Conservation (phyloP, 2,113 vertebrate genomes). For the Strix uralensis region DNA sequence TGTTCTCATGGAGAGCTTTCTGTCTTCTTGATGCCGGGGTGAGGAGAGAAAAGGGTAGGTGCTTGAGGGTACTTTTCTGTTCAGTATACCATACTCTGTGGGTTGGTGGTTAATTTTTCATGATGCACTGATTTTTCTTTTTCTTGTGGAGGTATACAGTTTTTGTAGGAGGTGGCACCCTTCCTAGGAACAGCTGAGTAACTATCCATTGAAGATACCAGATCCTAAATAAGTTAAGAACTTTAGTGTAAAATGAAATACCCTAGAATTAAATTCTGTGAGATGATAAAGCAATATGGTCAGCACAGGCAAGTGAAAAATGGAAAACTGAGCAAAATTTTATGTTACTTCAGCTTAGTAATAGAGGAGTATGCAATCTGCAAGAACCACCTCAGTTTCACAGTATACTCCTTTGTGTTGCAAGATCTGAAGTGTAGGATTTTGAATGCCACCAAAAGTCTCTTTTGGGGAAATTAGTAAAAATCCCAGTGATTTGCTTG, state of each 20-base stretch:
- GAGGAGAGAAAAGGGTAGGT: too few species aligned
- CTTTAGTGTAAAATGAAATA: neutral
- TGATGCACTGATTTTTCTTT: neutral
- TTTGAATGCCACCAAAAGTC: neutral
- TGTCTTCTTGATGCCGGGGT: neutral
- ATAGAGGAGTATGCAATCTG: neutral
- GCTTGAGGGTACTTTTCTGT: neutral
- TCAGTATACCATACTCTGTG: neutral
- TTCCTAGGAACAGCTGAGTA: neutral
- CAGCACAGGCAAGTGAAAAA: neutral
- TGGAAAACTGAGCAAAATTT: neutral
- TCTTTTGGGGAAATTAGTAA: neutral
- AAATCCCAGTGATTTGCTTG: neutral
- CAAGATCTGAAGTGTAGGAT: neutral
- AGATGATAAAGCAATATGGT: neutral
- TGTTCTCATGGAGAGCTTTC: neutral
- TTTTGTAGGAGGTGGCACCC: neutral
- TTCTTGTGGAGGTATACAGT: too few species aligned
- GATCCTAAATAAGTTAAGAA: neutral
- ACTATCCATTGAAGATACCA: neutral
- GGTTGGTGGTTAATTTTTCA: neutral
- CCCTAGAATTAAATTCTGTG: neutral
- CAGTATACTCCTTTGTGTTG: neutral
- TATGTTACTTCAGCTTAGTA: neutral
- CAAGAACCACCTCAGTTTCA: neutral